Percentiles rank a stretch among this genome's conserved stretches.
These are phyloP conservation scores for Synodontis membranacea DNA, from an alignment of 2,113 vertebrate genomes.

Conservation along the genomic window DNA sequence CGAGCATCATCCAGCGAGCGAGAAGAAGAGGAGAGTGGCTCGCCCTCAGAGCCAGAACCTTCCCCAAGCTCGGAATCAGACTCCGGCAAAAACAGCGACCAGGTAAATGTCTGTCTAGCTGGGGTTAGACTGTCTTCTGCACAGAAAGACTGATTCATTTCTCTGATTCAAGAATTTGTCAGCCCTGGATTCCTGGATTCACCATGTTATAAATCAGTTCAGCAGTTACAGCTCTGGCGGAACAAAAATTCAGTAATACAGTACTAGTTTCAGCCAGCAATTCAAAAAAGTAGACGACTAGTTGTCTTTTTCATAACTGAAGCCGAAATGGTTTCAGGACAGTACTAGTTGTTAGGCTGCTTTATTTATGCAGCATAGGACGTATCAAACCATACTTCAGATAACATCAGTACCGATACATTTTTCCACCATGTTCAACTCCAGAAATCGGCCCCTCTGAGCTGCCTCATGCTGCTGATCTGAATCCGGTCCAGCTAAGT, in stretches of 20 bases:
- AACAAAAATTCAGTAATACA: neutral
- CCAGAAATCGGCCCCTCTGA: neutral
- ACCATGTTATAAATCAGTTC: neutral
- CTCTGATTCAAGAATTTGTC: no score
- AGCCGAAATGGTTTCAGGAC: neutral
- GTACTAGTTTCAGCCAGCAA: neutral
- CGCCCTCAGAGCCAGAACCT: conserved; percentile 86
- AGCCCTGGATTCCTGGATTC: neutral
- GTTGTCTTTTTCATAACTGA: neutral
- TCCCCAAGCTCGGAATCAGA: conserved; percentile 86
- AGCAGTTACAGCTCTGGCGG: neutral
- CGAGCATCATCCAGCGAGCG: conserved; percentile 86
- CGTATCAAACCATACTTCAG: neutral
- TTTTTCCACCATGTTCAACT: neutral
- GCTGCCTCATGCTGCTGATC: neutral
- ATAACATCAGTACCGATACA: neutral
- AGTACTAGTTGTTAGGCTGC: neutral
- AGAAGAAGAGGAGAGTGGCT: conserved; percentile 82
- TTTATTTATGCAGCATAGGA: neutral
- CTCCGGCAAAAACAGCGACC: conserved; percentile 92
- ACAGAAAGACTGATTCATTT: neutral
- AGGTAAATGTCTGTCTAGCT: conserved; percentile 70
- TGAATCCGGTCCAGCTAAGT: neutral
- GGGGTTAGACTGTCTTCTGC: no score
- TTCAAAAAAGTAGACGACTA: neutral